phyloP scores from a whole-genome alignment of 2,113 vertebrate genomes.

The Peromyscus maniculatus region DNA sequence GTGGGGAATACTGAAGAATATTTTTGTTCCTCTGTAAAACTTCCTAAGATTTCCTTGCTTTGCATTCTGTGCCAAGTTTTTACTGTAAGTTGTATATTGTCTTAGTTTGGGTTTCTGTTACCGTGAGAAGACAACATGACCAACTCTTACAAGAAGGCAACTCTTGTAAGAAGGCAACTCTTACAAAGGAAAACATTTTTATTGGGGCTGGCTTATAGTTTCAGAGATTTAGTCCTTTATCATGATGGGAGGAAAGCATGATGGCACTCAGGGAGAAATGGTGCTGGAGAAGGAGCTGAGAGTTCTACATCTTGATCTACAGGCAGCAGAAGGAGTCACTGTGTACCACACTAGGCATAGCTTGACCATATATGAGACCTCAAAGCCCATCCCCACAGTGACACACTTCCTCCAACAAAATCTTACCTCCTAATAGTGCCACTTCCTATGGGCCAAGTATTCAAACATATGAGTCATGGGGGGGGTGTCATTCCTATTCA shows the following conservation, averaged over 20 bases:
- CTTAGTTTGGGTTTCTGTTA: neutral
- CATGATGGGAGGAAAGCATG: neutral
- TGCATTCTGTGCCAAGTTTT: slow-evolving; percentile 3
- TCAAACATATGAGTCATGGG: neutral
- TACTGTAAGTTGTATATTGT: neutral
- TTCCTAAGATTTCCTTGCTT: neutral
- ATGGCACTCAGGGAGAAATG: neutral
- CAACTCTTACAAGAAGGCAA: neutral
- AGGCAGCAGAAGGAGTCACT: neutral
- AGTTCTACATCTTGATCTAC: neutral
- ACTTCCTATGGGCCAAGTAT: neutral
- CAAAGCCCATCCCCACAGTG: neutral
- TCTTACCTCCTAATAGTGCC: neutral
- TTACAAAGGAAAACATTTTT: neutral
- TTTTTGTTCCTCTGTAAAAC: neutral
- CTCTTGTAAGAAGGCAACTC: neutral
- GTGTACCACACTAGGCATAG: neutral
- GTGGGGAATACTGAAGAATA: neutral
- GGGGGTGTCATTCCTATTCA: neutral
- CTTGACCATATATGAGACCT: neutral
- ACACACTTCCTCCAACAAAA: neutral
- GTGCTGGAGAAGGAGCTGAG: neutral
- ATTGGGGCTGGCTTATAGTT: neutral
- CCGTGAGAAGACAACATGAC: neutral
- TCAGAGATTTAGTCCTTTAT: neutral